Base-by-base conservation (phyloP, 2,888 invertebrate genomes). In the Drosophila prolongata region DNA sequence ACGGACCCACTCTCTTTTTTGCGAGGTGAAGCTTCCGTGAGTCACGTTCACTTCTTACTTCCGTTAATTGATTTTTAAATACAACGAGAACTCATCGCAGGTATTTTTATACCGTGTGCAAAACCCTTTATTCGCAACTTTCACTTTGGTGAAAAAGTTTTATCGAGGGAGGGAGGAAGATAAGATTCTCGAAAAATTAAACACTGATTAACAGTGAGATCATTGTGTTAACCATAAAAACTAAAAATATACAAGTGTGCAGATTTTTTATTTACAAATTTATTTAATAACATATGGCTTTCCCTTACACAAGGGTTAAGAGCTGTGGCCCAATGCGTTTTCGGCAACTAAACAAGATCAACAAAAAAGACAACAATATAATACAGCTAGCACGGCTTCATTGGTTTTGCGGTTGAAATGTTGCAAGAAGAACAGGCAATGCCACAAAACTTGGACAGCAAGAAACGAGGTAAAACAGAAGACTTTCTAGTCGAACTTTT, bases 401-500 rank as follows among this genome's bases (percentile, higher is more conserved):
- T 61, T 72, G 47, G 55, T 68, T 69, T 59, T 75, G 81, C 79
- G 71, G 76, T 68, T 59, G 42, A 84, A 79, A 78, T 80, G 85
- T 81, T 79, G 85, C 85, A 82, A 85, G 77, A 68, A 73, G 77
- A 81, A 81, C 68, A 49, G 56, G 57, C 54, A 49, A 58, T 37
- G 66, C 62, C 67, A 60, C 30, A 47, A 38, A 55, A 54, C 49
- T 43, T 46, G 10, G 49, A 44, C 35, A 59, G 13, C 49, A 44
- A 59, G 43, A 34, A 44, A 37, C 13, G 13, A 11, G 19, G 6
- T 14, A 34, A 52, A 35, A 43, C 10, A n/a, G 6, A 35, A 14
- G 16, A 24, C 1, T 11, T n/a, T 0, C 1, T 14, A 16, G 19
- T 30, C 46, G 66, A 35, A 16, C 8, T 13, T 16, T 1, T 19